Evolutionary conservation across 2,888 invertebrate species (phyloP), one percentile per base, ranked within the genome.

Genomic region (Kuschelorhynchus macadamiae): DNA sequence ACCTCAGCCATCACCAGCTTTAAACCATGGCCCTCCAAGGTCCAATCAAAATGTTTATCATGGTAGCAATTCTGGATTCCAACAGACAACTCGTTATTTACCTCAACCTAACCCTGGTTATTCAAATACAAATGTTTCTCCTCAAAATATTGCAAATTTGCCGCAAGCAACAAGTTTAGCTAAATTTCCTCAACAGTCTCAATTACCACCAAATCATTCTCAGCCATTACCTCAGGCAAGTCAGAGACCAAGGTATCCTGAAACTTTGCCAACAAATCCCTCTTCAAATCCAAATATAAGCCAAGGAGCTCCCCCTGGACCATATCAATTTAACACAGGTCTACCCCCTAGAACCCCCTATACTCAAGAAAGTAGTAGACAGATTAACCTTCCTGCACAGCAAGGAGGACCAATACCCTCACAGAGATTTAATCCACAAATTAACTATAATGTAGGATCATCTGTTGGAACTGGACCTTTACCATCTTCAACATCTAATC

Each of bases 351-450:
- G 18, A 21, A 47, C 55, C 4, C 55, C 67, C 20, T 57, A 56
- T 49, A n/a, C 21, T 16, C 59, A 50, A 49, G 20, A n/a, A 14
- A 36, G 18, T 11, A 12, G 7, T 1, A 16, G 17, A 0, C 56
- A 42, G 30, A 18, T 39, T 0, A 33, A 17, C 39, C 4, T 14
- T 2, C 18, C 50, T 18, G 11, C 52, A 12, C 52, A 33, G 25
- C 47, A 20, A 20, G 4, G 30, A 2, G 61, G 17, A 33, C 44
- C 41, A 14, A 42, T 49, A 16, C 60, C 64, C 2, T 53, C 64
- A n/a, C 63, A 59, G 53, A 59, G 64, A 41, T 49, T 59, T 14
- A 57, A 70, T 49, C 65, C 69, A 25, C 65, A 61, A 46, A 62
- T 62, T n/a, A 70, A 67, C 16, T 67, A 67, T 21, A 61, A 61